Percentiles rank a stretch among this genome's conserved stretches.
Conservation (phyloP, 1,140 invertebrate genomes). For the Rhagoletis pomonella region DNA sequence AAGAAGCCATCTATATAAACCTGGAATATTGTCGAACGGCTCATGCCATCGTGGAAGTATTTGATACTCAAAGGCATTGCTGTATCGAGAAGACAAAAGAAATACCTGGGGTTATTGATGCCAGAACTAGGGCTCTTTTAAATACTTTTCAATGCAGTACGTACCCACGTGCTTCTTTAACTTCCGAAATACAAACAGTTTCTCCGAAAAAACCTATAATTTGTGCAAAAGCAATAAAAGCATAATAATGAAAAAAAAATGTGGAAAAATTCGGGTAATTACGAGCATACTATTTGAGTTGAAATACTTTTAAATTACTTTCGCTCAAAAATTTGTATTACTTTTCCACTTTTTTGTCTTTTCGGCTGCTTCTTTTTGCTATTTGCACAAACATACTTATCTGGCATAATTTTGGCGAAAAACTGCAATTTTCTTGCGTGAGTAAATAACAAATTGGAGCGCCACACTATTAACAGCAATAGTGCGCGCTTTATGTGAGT, state of each 20-base stretch:
- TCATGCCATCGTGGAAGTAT: too few relatives aligned
- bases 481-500: not conserved
- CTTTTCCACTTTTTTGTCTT: not conserved
- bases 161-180: not conserved
- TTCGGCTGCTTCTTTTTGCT: not conserved
- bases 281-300: not conserved
- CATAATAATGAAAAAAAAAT: not conserved
- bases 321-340: not conserved
- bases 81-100: too few relatives aligned
- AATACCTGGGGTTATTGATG: too few relatives aligned
- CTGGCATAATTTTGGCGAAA: slow-evolving; percentile 47
- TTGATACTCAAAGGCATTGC: too few relatives aligned
- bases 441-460: slow-evolving; percentile 48
- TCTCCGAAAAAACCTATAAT: not conserved
- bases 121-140: too few relatives aligned
- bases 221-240: slow-evolving; percentile 41
- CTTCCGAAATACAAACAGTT: not conserved
- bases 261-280: slow-evolving; percentile 3
- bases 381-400: slow-evolving; percentile 47
- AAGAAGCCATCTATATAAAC: too few relatives aligned
- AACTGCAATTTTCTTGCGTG: slow-evolving; percentile 36
- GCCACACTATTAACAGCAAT: not conserved
- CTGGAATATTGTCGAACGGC: too few relatives aligned
- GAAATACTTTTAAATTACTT: slow-evolving; percentile 12
- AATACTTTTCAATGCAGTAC: too few relatives aligned